phyloP scores from a whole-genome alignment of 2,797 vertebrate species.

The Acrocephalus scirpaceus region DNA sequence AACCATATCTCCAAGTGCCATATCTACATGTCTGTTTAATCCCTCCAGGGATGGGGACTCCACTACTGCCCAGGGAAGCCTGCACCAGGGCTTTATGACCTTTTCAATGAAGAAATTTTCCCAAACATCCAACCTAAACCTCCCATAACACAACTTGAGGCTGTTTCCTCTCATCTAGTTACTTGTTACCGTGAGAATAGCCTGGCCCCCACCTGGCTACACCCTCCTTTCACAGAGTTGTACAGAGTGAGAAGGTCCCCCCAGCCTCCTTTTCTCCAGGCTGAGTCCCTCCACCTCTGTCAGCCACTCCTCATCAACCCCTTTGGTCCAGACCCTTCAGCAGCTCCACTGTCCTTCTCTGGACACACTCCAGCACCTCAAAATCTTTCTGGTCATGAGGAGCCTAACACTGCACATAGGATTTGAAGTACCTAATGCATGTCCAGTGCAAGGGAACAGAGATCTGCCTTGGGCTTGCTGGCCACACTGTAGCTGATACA shows the following conservation, averaged over 20 bases:
- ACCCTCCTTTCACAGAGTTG: neutral
- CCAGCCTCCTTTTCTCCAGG: neutral
- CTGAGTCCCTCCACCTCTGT: neutral
- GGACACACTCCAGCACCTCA: neutral
- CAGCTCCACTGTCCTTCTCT: neutral
- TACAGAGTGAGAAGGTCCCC: neutral
- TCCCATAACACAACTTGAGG: neutral
- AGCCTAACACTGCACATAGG: neutral
- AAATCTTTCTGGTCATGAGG: neutral
- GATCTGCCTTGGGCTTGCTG: neutral
- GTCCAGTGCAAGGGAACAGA: neutral
- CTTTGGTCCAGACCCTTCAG: neutral
- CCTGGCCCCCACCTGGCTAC: neutral
- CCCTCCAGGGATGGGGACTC: neutral
- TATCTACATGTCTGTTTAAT: neutral
- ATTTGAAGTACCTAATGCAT: neutral
- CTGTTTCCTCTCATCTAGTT: neutral
- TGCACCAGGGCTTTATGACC: rapidly evolving
- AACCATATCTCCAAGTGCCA: neutral
- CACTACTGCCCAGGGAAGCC: neutral
- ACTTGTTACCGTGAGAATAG: neutral
- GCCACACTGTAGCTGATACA: neutral
- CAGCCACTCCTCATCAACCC: neutral
- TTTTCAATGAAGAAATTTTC: neutral
- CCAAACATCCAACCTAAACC: neutral